phyloP scores from a whole-genome alignment of 1,140 invertebrate genomes.

The Aphis gossypii region DNA sequence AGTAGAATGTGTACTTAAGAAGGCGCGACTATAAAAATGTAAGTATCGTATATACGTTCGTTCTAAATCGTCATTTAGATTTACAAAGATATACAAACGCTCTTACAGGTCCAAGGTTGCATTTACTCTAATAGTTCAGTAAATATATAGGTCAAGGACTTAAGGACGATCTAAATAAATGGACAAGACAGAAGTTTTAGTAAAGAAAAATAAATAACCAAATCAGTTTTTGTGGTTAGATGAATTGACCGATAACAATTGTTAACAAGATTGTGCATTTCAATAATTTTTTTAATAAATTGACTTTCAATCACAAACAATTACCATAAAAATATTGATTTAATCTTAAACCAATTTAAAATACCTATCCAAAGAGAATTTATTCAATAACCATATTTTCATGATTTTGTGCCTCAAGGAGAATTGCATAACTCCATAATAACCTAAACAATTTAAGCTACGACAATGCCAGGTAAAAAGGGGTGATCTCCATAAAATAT shows the following conservation, averaged over 20 bases:
- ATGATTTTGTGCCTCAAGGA: background rate
- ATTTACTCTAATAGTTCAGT: background rate
- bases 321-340: background rate
- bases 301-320: background rate
- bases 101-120: background rate
- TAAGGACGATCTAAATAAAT: background rate
- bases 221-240: background rate
- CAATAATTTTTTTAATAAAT: background rate
- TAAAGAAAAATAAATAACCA: background rate
- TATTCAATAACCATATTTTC: conserved; percentile 1
- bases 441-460: background rate
- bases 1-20: background rate
- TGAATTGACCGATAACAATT: background rate
- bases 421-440: background rate
- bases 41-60: background rate
- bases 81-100: background rate
- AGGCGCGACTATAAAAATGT: background rate
- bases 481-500: background rate
- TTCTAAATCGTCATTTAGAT: conserved; percentile 34
- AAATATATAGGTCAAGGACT: conserved; percentile 40
- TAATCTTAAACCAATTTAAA: background rate
- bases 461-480: background rate
- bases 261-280: background rate
- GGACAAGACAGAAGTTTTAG: background rate
- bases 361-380: background rate